Evolutionary conservation across 2,797 vertebrate species (phyloP).

Genomic region (Decapterus maruadsi): DNA sequence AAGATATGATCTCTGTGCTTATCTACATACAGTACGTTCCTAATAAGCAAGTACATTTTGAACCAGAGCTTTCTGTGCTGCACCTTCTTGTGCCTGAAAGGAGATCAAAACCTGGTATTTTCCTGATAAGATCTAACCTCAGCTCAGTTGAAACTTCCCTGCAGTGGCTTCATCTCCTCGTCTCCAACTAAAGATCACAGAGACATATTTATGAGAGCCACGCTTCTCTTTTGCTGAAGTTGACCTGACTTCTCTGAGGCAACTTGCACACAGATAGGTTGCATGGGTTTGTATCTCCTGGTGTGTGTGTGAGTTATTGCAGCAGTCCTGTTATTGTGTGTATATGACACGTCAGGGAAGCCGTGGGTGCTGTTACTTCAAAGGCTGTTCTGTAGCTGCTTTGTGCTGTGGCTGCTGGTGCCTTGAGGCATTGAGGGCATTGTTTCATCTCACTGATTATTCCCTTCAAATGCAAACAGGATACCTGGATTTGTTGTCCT

Average conservation of each 20-base stretch:
- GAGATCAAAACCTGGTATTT: not conserved
- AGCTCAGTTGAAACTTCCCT: not conserved
- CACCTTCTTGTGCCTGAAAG: not conserved
- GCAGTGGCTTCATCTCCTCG: not conserved
- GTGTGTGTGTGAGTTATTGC: not conserved
- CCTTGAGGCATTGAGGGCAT: conserved; percentile 1
- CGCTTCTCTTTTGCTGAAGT: not conserved
- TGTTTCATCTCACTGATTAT: conserved; percentile 32
- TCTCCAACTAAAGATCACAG: not conserved
- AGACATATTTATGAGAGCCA: not conserved
- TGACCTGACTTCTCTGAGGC: not conserved
- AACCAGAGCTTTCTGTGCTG: not conserved
- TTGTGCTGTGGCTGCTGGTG: conserved; percentile 18
- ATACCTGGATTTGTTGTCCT: conserved; percentile 22
- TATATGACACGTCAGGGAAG: conserved; percentile 21
- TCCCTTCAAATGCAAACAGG: conserved; percentile 19
- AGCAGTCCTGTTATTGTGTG: not conserved
- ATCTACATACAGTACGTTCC: not conserved
- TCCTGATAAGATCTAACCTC: not conserved
- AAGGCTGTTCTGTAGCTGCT: conserved; percentile 1
- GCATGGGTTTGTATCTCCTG: not conserved
- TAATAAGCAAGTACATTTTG: no score
- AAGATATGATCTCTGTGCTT: no score
- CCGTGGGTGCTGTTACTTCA: conserved; percentile 36
- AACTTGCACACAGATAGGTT: not conserved